These are phyloP conservation scores for Strix occidentalis DNA, from an alignment of 2,797 vertebrate genomes.

Conservation along the genomic window DNA sequence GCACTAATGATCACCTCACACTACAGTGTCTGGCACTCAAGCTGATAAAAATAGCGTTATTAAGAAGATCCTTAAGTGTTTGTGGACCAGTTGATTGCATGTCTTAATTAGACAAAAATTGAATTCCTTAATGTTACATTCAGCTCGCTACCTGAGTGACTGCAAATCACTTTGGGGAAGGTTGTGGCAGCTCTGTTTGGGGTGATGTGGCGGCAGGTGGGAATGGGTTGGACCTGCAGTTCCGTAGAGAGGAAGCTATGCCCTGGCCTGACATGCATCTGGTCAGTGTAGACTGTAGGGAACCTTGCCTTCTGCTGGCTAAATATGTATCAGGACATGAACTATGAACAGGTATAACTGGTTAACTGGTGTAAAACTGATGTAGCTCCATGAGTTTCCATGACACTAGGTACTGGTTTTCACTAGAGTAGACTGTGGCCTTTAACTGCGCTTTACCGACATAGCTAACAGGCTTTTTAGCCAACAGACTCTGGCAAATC, in stretches of 20 bases:
- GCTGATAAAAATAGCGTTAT: constrained; percentile 51
- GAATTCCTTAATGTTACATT: neutral
- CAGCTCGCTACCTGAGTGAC: neutral
- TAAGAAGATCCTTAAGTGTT: constrained; percentile 1
- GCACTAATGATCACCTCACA: neutral
- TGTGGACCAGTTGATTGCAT: constrained; percentile 14
- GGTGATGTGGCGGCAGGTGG: neutral
- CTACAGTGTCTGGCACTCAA: neutral
- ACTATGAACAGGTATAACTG: neutral
- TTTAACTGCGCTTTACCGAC: neutral
- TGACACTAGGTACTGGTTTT: neutral
- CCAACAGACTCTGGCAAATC: neutral
- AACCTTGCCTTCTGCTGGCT: neutral
- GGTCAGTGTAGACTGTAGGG: neutral
- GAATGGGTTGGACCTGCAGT: neutral
- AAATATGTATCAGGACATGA: neutral
- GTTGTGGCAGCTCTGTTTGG: neutral
- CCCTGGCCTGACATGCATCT: neutral
- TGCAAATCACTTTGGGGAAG: neutral
- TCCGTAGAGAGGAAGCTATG: fast-evolving
- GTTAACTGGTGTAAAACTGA: neutral
- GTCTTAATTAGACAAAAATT: neutral
- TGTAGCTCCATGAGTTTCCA: neutral
- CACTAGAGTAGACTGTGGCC: neutral
- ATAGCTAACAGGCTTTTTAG: neutral